These are phyloP conservation scores for Coptodon rendalli DNA, from an alignment of 2,113 vertebrate genomes.

Conservation along the genomic window DNA sequence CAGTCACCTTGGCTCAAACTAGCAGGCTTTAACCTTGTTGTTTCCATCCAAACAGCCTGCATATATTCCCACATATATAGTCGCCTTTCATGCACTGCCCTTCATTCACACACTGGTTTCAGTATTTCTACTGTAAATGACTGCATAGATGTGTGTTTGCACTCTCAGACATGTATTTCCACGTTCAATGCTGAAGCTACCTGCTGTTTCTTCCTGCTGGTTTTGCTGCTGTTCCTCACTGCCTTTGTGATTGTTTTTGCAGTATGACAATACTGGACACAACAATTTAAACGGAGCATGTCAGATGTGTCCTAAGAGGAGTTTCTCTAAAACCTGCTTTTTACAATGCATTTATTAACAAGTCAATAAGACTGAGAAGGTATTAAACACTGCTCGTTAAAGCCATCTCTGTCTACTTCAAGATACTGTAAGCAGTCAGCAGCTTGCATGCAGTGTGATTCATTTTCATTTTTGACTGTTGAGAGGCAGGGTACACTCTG, in stretches of 20 bases:
- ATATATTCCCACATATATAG: neutral
- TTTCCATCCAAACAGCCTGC: neutral
- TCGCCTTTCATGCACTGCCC: neutral
- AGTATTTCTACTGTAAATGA: neutral
- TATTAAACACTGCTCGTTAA: neutral
- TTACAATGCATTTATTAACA: neutral
- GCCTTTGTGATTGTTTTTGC: neutral
- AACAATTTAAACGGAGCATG: neutral
- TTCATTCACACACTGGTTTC: neutral
- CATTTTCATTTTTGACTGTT: neutral
- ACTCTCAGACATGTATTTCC: neutral
- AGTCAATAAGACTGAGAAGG: neutral
- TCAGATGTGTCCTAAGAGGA: neutral
- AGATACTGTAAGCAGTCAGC: neutral
- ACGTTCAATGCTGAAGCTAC: neutral
- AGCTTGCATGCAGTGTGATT: neutral
- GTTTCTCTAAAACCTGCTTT: neutral
- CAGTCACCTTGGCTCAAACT: conserved; percentile 23
- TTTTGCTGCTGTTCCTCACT: neutral
- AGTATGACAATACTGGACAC: neutral
- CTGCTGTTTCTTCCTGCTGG: neutral
- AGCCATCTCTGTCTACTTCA: neutral
- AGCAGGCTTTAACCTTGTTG: neutral
- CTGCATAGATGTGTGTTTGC: neutral
- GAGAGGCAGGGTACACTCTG: neutral